Percentiles rank a stretch among this genome's conserved stretches.
Evolutionary conservation across 2,797 vertebrate genomes (phyloP).

Genomic region (Anas capensis): DNA sequence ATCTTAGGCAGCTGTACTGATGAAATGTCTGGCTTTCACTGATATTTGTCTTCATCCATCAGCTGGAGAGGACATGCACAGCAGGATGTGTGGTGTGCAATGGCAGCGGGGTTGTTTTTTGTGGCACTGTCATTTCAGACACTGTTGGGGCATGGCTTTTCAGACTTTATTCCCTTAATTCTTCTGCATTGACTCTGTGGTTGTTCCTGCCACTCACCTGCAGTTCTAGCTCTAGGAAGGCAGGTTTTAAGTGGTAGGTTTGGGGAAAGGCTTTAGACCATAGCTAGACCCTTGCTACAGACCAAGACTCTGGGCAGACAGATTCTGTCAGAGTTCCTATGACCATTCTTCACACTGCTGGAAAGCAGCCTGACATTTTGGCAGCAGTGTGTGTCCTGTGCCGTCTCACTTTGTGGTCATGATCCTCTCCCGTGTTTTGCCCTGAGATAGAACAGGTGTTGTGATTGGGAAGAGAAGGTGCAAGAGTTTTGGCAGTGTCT

Average conservation of each 20-base stretch:
- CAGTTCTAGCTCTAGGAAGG: neutral
- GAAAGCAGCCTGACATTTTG: neutral
- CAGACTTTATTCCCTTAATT: neutral
- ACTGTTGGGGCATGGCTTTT: neutral
- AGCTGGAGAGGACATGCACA: neutral
- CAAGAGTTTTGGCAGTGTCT: neutral
- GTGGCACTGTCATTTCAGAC: neutral
- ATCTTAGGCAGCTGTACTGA: neutral
- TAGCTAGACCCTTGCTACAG: neutral
- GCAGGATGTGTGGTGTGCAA: rapidly evolving
- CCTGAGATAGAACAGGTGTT: neutral
- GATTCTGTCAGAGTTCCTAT: rapidly evolving
- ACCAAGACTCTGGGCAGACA: neutral
- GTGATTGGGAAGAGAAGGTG: neutral
- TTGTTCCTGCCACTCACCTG: neutral
- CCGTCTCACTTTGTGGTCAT: neutral
- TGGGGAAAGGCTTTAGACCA: neutral
- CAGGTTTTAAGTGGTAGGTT: rapidly evolving
- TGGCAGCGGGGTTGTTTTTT: neutral
- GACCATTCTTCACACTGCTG: rapidly evolving
- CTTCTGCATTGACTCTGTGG: neutral
- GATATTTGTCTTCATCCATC: neutral
- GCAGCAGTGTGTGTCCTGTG: neutral
- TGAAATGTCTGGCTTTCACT: neutral
- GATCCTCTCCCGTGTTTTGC: neutral